Evolutionary conservation across 1,140 invertebrate genomes (phyloP).

Genomic region (Heliconius melpomene): DNA sequence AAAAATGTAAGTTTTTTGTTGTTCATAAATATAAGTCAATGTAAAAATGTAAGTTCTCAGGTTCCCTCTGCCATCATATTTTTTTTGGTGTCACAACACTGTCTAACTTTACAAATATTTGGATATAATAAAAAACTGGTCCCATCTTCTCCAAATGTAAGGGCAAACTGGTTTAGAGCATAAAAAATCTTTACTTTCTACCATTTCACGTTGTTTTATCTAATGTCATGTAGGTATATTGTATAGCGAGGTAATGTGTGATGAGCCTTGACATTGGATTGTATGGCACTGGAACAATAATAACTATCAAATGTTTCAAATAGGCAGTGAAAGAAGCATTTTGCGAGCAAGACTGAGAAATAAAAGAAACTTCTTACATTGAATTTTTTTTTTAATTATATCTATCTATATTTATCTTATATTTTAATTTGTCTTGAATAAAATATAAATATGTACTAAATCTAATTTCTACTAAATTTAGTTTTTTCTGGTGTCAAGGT

Average conservation of each 20-base stretch:
- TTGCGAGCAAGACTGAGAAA: too few relatives aligned
- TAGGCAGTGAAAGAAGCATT: too few relatives aligned
- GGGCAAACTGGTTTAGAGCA: conserved; percentile 1
- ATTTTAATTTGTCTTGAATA: too few relatives aligned
- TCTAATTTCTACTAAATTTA: too few relatives aligned
- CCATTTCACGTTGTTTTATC: background rate
- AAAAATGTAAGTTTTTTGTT: too few relatives aligned
- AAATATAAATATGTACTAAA: too few relatives aligned
- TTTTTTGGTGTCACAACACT: background rate
- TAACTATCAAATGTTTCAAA: background rate
- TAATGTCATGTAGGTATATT: background rate
- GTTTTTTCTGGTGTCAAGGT: too few relatives aligned
- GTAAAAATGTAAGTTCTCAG: background rate
- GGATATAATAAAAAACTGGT: background rate
- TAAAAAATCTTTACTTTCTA: conserved; percentile 7
- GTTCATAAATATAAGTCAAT: too few relatives aligned
- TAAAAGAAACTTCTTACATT: too few relatives aligned
- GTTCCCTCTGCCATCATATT: background rate
- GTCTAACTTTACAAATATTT: background rate
- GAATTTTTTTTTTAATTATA: too few relatives aligned
- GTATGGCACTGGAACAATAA: background rate
- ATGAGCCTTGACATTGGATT: conserved; percentile 22
- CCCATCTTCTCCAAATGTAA: background rate
- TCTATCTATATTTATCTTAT: too few relatives aligned
- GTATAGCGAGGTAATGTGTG: conserved; percentile 1